Evolutionary conservation across 2,888 invertebrate genomes (phyloP).

Genomic region (Tachina fera): DNA sequence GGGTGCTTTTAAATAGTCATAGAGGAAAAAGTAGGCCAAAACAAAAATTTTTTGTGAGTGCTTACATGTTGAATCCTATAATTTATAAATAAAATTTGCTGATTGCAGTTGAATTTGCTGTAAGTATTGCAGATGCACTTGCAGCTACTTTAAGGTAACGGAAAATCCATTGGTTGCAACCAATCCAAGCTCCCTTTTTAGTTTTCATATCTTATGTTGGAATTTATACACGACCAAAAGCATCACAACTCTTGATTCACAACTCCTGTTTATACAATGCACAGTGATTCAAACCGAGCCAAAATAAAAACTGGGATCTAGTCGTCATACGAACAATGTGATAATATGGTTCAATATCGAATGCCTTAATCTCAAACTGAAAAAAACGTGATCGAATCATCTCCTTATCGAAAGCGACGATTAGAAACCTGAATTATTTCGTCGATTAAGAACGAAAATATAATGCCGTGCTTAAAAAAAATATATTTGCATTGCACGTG

Average conservation of each 20-base stretch:
- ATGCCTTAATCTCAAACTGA: too few species aligned
- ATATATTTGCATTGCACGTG: too few species aligned
- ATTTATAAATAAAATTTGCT: slow-evolving; percentile 71
- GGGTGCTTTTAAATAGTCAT: neutral
- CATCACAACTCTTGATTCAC: neutral
- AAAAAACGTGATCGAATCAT: too few species aligned
- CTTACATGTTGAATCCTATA: slow-evolving; percentile 60
- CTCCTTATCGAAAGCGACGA: too few species aligned
- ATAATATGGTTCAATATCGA: too few species aligned
- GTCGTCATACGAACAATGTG: too few species aligned
- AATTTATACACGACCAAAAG: neutral
- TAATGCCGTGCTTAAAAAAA: too few species aligned
- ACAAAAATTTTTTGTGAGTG: slow-evolving; percentile 8
- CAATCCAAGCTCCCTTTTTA: neutral
- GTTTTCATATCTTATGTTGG: neutral
- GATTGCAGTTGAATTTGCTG: slow-evolving; percentile 66
- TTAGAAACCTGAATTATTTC: too few species aligned
- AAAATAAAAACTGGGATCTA: too few species aligned
- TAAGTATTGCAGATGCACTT: too few species aligned
- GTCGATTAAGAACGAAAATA: too few species aligned
- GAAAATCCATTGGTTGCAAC: slow-evolving; percentile 52
- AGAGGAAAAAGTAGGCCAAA: neutral
- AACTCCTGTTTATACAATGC: neutral
- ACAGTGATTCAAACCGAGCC: slow-evolving; percentile 3
- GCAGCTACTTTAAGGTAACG: slow-evolving; percentile 10